phyloP scores from a whole-genome alignment of 2,888 invertebrate genomes.

The Phytoseiulus persimilis region DNA sequence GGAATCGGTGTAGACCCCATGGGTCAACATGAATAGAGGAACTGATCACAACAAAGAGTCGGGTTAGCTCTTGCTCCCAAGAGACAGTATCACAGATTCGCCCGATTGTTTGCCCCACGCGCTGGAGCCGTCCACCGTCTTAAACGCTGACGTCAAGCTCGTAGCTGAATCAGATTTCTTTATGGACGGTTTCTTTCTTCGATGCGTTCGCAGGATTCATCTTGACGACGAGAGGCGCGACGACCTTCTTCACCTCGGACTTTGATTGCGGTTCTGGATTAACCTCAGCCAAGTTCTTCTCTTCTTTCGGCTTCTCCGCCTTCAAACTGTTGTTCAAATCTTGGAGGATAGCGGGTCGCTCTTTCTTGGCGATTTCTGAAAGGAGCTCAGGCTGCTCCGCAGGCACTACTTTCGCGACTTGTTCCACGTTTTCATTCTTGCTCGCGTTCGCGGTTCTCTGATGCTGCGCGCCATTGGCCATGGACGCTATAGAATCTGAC shows the following conservation, averaged over 20 bases:
- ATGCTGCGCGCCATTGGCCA: not conserved
- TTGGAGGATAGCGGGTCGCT: constrained; percentile 18
- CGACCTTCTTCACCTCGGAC: not conserved
- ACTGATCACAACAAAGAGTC: too few relatives aligned
- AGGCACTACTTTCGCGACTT: not conserved
- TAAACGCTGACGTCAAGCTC: not conserved
- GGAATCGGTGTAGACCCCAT: too few relatives aligned
- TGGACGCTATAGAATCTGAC: not conserved
- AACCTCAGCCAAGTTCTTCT: not conserved
- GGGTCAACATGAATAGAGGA: too few relatives aligned
- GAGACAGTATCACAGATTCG: too few relatives aligned
- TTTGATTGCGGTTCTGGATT: not conserved
- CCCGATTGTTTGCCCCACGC: too few relatives aligned
- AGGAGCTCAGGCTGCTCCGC: constrained; percentile 8
- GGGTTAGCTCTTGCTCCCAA: too few relatives aligned
- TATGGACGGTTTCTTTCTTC: constrained; percentile 11
- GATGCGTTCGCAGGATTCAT: constrained; percentile 31
- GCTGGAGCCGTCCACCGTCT: too few relatives aligned
- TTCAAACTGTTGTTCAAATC: constrained; percentile 24
- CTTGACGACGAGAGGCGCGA: constrained; percentile 20
- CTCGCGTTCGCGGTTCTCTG: not conserved
- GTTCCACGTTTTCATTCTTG: not conserved
- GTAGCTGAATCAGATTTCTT: not conserved
- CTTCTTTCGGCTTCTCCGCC: not conserved
- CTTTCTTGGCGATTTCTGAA: constrained; percentile 9